These are phyloP conservation scores for Caenorhabditis latens DNA, from an alignment of 1,140 invertebrate species.

Conservation along the genomic window DNA sequence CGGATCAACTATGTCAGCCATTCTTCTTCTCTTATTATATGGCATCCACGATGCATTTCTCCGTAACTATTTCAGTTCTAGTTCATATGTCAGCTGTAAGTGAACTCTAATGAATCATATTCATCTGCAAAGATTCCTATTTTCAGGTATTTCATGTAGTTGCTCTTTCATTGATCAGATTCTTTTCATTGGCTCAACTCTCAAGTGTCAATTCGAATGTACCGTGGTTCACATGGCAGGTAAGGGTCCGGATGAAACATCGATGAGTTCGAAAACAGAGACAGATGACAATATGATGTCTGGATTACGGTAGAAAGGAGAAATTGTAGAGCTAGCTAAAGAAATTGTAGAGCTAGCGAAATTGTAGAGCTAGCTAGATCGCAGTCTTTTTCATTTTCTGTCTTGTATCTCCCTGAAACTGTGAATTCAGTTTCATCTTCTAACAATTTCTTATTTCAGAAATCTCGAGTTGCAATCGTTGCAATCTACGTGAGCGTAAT, in stretches of 20 bases:
- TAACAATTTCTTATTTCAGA: conserved; percentile 44
- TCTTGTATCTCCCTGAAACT: too few relatives aligned
- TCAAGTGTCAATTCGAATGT: conserved; percentile 63
- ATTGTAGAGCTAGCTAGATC: too few relatives aligned
- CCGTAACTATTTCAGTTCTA: conserved; percentile 71
- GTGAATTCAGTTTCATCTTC: too few relatives aligned
- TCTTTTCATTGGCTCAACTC: conserved; percentile 68
- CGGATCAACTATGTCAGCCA: conserved; percentile 68
- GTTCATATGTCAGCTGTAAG: conserved; percentile 71
- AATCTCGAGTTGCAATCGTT: conserved; percentile 62
- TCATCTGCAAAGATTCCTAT: background rate
- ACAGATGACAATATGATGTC: too few relatives aligned
- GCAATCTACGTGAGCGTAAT: conserved; percentile 71
- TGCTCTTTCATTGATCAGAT: conserved; percentile 72
- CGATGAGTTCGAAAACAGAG: too few relatives aligned
- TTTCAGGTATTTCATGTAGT: conserved; percentile 72
- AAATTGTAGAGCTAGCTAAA: too few relatives aligned
- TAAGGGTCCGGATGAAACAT: conserved; percentile 27
- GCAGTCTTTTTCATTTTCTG: too few relatives aligned
- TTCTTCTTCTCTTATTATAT: conserved; percentile 70
- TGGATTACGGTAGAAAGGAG: background rate
- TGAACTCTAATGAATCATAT: background rate
- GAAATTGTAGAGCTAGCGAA: too few relatives aligned
- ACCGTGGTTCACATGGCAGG: conserved; percentile 72
- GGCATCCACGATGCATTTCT: conserved; percentile 69